These are phyloP conservation scores for Epinephelus cyanopodus DNA, from an alignment of 2,113 vertebrate genomes.

Conservation along the genomic window DNA sequence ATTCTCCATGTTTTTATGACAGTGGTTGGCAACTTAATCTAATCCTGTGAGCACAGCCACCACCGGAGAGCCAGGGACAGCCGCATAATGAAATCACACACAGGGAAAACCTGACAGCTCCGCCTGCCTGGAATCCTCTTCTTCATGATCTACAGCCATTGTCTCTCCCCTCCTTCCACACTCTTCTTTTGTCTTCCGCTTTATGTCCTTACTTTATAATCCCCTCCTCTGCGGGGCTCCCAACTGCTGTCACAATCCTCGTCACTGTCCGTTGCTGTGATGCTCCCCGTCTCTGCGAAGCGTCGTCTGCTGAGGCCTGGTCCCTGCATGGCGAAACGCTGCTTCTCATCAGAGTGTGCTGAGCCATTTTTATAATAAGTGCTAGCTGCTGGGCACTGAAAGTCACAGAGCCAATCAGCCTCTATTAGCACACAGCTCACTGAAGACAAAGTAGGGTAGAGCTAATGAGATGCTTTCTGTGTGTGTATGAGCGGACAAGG, in stretches of 20 bases:
- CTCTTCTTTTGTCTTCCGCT: conserved; percentile 27
- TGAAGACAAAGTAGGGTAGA: conserved; percentile 48
- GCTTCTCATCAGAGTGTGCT: conserved; percentile 44
- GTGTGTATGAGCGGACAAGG: conserved; percentile 14
- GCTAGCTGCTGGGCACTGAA: conserved; percentile 48
- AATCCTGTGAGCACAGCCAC: conserved; percentile 62
- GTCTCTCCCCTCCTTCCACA: conserved; percentile 3
- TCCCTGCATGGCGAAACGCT: background rate
- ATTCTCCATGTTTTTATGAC: conserved; percentile 56
- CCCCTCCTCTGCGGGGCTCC: background rate
- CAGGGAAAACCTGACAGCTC: conserved; percentile 64
- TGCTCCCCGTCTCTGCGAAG: background rate
- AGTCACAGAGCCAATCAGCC: conserved; percentile 55
- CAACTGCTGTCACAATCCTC: conserved; percentile 18
- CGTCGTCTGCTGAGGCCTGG: conserved; percentile 5
- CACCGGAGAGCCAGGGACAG: conserved; percentile 53
- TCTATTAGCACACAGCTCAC: conserved; percentile 54
- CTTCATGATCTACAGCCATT: conserved; percentile 54
- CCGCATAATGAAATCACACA: conserved; percentile 74
- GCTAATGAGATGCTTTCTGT: conserved; percentile 62
- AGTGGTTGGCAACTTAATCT: conserved; percentile 65
- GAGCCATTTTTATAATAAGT: conserved; percentile 68
- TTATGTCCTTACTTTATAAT: conserved; percentile 13
- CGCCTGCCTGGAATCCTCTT: conserved; percentile 48
- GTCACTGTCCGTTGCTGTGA: background rate